Evolutionary conservation across 1,140 invertebrate genomes (phyloP).

Genomic region (Holcopasites calliopsidis): DNA sequence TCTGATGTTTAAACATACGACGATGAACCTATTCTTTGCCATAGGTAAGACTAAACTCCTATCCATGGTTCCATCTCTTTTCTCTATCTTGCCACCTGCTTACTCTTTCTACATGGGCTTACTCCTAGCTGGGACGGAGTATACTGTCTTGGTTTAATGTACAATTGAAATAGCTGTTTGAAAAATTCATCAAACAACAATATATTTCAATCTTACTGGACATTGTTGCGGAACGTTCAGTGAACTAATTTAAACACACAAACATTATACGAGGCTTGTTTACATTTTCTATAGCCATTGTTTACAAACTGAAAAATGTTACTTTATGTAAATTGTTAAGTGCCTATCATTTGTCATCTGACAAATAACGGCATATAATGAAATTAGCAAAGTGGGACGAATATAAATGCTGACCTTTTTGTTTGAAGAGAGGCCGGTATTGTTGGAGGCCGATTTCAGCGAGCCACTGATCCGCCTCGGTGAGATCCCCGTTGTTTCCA

Average conservation of each 20-base stretch:
- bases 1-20: slow-evolving; percentile 57
- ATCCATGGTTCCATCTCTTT: no score
- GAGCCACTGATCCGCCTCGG: slow-evolving; percentile 86
- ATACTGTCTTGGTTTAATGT: background rate
- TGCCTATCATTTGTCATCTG: background rate
- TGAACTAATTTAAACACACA: background rate
- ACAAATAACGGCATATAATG: background rate
- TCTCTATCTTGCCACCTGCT: no score
- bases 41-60: no score
- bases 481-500: slow-evolving; percentile 79
- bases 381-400: background rate
- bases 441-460: slow-evolving; percentile 84
- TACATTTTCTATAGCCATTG: background rate
- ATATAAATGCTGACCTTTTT: slow-evolving; percentile 83
- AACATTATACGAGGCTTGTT: background rate
- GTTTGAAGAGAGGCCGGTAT: slow-evolving; percentile 84
- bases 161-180: background rate
- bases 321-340: no score
- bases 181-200: background rate
- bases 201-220: background rate
- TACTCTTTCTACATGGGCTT: no score
- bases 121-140: no score
- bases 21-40: slow-evolving; percentile 59
- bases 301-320: background rate
- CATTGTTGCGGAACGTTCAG: background rate